Evolutionary conservation across 2,888 invertebrate genomes (phyloP), one percentile per base, ranked within the genome.

Genomic region (Dolichopus griseipennis): DNA sequence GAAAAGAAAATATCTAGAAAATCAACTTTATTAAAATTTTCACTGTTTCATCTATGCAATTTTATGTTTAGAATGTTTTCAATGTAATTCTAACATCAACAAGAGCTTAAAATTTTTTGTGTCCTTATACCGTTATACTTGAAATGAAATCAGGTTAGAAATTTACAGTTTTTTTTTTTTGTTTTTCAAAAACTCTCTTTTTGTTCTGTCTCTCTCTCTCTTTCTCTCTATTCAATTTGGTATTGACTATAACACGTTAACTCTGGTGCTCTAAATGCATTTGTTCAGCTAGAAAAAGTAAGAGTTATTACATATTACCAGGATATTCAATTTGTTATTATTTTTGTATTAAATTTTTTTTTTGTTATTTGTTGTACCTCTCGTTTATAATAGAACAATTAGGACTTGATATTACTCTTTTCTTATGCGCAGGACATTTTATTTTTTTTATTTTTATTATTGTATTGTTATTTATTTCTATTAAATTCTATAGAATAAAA

Each of bases 231-330:
- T 37, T n/a, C n/a, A 10, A 12, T 37, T 27, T 27, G 8, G 8
- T 37, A 12, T 37, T 37, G 37, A 10, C 10, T 52, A 52, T 52
- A 15, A 18, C 5, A 27, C 27, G 27, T 5, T 27, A 27, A 5
- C 15, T 18, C 52, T 12, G 12, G 12, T 9, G 6, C 6, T 52
- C 52, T 52, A 15, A 18, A 52, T 52, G 52, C 52, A 52, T 52
- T 52, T 52, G 52, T 52, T 15, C 52, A 52, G 15, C 52, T 52
- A 52, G 52, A 52, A 52, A 52, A 52, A 52, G 52, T 52, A 52
- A 52, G 52, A 52, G 18, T 52, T 52, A 52, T 52, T 52, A 52
- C 52, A 52, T n/a, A 52, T 52, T 52, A 52, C 52, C 52, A 52
- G 52, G 52, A 52, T 52, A 12, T 52, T 52, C 8, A 37, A 37